A percentile compares a stretch with the other conserved stretches of the same genome.
Evolutionary conservation across 2,888 invertebrate species (phyloP).

Genomic region (Dicyrtomina minuta): DNA sequence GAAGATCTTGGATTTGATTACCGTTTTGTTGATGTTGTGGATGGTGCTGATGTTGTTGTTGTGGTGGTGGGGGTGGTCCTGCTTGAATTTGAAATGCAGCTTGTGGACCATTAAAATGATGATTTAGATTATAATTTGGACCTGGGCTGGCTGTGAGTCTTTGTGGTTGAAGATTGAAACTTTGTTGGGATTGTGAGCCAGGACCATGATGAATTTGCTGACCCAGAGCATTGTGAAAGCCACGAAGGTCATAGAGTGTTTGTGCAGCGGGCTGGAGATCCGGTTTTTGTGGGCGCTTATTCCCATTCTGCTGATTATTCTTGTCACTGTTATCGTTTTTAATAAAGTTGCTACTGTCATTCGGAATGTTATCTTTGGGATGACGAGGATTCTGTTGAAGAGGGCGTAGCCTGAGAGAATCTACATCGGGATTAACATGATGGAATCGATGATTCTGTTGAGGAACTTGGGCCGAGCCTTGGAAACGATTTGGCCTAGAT

Average conservation of each 20-base stretch:
- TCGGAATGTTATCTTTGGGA: neutral
- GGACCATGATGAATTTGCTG: slow-evolving; percentile 34
- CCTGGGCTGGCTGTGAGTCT: neutral
- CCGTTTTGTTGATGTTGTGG: slow-evolving; percentile 19
- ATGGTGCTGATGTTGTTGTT: slow-evolving; percentile 22
- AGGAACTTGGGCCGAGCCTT: neutral
- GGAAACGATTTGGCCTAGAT: neutral
- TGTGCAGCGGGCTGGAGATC: slow-evolving; percentile 49
- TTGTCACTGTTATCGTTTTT: neutral
- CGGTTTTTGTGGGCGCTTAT: neutral
- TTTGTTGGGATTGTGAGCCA: slow-evolving; percentile 2
- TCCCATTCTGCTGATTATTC: neutral
- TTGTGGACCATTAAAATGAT: neutral
- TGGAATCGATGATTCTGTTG: neutral
- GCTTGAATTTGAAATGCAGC: neutral
- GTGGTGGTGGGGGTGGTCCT: neutral
- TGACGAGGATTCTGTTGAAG: neutral
- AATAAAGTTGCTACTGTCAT: neutral
- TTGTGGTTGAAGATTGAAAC: neutral
- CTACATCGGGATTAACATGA: neutral
- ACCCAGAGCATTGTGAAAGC: slow-evolving; percentile 43
- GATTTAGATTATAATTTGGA: neutral
- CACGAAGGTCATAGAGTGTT: slow-evolving; percentile 50
- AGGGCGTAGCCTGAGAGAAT: neutral
- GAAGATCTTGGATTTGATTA: slow-evolving; percentile 29